phyloP scores from a whole-genome alignment of 1,140 invertebrate species.

The Drosophila kanapiae region DNA sequence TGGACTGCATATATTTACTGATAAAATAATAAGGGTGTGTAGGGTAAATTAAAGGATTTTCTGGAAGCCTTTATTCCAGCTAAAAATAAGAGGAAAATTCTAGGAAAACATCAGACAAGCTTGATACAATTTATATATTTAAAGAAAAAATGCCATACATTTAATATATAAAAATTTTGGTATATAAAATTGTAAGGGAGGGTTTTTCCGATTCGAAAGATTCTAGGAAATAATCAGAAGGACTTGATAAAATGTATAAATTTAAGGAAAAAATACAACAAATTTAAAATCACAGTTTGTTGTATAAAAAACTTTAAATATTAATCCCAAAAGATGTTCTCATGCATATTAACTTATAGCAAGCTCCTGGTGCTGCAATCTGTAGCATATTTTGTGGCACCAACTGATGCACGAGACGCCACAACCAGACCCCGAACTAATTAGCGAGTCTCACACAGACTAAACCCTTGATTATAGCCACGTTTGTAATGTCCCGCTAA shows the following conservation, averaged over 20 bases:
- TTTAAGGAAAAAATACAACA: not conserved
- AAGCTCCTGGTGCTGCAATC: not conserved
- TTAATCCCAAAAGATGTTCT: not conserved
- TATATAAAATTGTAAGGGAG: no score
- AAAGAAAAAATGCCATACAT: not conserved
- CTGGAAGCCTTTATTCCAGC: not conserved
- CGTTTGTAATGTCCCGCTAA: constrained; percentile 16
- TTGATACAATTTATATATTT: not conserved
- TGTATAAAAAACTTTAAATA: no score
- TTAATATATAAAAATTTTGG: no score
- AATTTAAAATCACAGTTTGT: not conserved
- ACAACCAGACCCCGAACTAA: constrained; percentile 13
- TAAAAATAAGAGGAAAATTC: not conserved
- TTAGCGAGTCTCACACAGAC: constrained; percentile 6
- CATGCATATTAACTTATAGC: not conserved
- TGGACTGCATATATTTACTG: constrained; percentile 11
- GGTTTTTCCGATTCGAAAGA: not conserved
- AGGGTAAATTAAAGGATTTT: not conserved
- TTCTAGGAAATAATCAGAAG: no score
- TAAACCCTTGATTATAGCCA: constrained; percentile 7
- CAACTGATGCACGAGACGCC: constrained; percentile 1
- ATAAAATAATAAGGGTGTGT: constrained; percentile 1
- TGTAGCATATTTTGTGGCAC: constrained; percentile 12
- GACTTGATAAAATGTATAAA: not conserved
- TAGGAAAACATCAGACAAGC: no score